These are phyloP conservation scores for Sipha maydis DNA, from an alignment of 2,888 invertebrate species.

Conservation along the genomic window DNA sequence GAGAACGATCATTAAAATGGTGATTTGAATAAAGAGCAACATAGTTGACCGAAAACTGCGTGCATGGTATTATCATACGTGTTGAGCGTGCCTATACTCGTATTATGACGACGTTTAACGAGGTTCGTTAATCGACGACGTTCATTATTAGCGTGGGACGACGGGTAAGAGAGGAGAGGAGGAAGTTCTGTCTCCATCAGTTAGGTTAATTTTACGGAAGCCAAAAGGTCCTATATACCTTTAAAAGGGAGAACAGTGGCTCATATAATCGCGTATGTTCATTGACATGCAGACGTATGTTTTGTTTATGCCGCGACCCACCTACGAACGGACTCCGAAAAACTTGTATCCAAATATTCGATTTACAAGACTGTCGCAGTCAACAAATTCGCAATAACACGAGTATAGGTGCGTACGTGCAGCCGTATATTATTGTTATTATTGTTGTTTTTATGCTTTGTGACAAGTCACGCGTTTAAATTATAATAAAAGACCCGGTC, in stretches of 20 bases:
- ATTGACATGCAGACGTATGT: neutral
- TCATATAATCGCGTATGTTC: neutral
- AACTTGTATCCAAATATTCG: neutral
- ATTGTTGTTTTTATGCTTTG: constrained; percentile 26
- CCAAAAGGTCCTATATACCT: neutral
- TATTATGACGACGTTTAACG: constrained; percentile 1
- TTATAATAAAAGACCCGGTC: constrained; percentile 38
- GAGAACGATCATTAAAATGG: constrained; percentile 7
- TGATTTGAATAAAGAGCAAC: constrained; percentile 11
- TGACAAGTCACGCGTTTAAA: constrained; percentile 57
- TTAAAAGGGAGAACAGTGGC: neutral
- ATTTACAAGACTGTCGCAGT: neutral
- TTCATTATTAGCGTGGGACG: neutral
- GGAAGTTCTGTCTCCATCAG: neutral
- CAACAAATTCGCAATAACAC: neutral
- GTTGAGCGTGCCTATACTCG: neutral
- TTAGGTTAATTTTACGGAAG: constrained; percentile 2
- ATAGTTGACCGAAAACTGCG: neutral
- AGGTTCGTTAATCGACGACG: constrained; percentile 29
- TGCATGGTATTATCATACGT: neutral
- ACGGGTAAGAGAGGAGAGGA: neutral
- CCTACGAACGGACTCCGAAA: neutral
- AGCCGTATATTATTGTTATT: constrained; percentile 32
- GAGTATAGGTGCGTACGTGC: neutral
- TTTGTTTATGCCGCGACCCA: neutral